phyloP scores from a whole-genome alignment of 2,888 invertebrate species.

The Andrena camellia region DNA sequence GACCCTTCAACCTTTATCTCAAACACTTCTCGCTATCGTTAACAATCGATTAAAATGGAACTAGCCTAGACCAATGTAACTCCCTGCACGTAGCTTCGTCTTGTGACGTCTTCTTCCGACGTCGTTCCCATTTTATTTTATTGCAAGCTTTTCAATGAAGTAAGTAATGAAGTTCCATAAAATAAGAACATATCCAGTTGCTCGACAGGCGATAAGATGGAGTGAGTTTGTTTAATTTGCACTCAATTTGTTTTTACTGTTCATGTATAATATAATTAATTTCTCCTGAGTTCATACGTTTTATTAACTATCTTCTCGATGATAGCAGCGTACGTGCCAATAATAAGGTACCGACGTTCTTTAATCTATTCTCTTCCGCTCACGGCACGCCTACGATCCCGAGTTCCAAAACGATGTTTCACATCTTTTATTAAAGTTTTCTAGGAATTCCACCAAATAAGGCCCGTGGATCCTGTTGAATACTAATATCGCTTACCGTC shows the following conservation, averaged over 20 bases:
- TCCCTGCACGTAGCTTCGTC: too few species aligned
- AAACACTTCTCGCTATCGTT: not conserved
- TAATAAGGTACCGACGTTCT: constrained; percentile 25
- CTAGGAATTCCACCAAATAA: constrained; percentile 59
- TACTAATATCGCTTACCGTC: not conserved
- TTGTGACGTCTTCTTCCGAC: too few species aligned
- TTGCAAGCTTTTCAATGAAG: not conserved
- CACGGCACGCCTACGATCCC: constrained; percentile 56
- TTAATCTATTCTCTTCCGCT: constrained; percentile 49
- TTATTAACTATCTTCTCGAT: not conserved
- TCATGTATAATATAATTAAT: too few species aligned
- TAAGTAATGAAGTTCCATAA: too few species aligned
- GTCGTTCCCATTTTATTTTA: too few species aligned
- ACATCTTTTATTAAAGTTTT: constrained; percentile 69
- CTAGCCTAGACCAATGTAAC: not conserved
- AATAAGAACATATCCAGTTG: too few species aligned
- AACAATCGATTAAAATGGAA: not conserved
- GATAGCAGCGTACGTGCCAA: not conserved
- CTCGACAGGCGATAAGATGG: too few species aligned
- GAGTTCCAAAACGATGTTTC: constrained; percentile 69
- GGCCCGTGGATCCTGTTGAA: constrained; percentile 1
- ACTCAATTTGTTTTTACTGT: too few species aligned
- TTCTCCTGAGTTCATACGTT: not conserved
- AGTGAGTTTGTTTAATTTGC: too few species aligned
- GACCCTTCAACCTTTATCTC: not conserved